Evolutionary conservation across 2,888 invertebrate species (phyloP).

Genomic region (Brachypalpus laphriformis): DNA sequence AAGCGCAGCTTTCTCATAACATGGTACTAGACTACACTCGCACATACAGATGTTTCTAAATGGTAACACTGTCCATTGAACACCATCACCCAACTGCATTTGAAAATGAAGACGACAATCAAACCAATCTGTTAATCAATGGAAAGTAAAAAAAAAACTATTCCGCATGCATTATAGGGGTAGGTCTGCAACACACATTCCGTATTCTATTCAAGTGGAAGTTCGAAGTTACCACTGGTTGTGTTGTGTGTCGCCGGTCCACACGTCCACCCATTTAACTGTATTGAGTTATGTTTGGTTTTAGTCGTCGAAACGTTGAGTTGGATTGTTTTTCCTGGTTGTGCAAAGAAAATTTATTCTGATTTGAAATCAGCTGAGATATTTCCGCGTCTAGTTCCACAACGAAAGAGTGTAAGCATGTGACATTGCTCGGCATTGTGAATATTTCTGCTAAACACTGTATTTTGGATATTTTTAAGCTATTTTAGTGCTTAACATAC

Average conservation of each 20-base stretch:
- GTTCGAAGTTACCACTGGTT: conserved; percentile 13
- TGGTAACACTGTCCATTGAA: background rate
- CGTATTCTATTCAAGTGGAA: background rate
- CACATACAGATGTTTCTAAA: too few species aligned
- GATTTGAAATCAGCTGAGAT: background rate
- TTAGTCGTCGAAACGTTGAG: background rate
- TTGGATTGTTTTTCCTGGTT: background rate
- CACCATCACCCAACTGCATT: background rate
- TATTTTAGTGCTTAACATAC: too few species aligned
- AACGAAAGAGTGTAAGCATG: too few species aligned
- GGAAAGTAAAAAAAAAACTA: background rate
- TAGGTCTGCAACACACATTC: background rate
- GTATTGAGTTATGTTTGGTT: background rate
- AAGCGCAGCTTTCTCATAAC: too few species aligned
- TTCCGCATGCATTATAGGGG: conserved; percentile 3
- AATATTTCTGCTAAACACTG: too few species aligned
- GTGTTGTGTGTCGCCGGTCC: too few species aligned
- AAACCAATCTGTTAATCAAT: background rate
- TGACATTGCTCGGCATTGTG: too few species aligned
- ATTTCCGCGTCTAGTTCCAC: background rate
- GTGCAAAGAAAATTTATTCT: background rate
- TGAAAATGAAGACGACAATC: background rate
- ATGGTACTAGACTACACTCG: background rate
- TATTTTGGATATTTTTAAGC: too few species aligned
- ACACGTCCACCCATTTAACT: background rate